Conservation (phyloP, 2,888 invertebrate species). For the Orchesella flavescens region DNA sequence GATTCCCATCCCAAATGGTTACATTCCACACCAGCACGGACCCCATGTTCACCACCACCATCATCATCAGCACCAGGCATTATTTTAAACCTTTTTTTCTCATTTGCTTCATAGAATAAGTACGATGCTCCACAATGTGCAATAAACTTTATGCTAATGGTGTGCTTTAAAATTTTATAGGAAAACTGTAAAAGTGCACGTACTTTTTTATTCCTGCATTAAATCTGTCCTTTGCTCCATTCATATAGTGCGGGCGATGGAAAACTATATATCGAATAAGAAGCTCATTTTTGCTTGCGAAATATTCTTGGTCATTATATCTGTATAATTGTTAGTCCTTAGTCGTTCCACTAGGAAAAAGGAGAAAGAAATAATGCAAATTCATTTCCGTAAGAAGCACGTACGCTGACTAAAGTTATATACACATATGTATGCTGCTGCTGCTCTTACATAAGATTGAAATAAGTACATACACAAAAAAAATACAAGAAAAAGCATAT, state of each 20-base stretch:
- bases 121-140: too few relatives aligned
- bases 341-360: background rate
- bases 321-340: background rate
- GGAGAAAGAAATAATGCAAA: too few relatives aligned
- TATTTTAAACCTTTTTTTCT: slow-evolving; percentile 28
- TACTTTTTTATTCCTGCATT: background rate
- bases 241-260: too few relatives aligned
- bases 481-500: slow-evolving; percentile 7
- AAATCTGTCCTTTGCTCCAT: background rate
- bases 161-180: slow-evolving; percentile 1
- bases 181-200: background rate
- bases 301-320: background rate
- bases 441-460: background rate
- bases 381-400: too few relatives aligned
- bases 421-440: background rate
- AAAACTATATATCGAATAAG: background rate
- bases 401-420: too few relatives aligned
- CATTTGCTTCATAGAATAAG: background rate
- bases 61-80: slow-evolving; percentile 72
- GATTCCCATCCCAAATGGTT: slow-evolving; percentile 71
- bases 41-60: slow-evolving; percentile 69
- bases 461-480: background rate
- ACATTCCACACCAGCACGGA: slow-evolving; percentile 71
- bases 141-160: too few relatives aligned
- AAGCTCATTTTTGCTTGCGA: background rate